These are phyloP conservation scores for Campoplex capitator DNA, from an alignment of 2,888 invertebrate genomes.

Conservation along the genomic window DNA sequence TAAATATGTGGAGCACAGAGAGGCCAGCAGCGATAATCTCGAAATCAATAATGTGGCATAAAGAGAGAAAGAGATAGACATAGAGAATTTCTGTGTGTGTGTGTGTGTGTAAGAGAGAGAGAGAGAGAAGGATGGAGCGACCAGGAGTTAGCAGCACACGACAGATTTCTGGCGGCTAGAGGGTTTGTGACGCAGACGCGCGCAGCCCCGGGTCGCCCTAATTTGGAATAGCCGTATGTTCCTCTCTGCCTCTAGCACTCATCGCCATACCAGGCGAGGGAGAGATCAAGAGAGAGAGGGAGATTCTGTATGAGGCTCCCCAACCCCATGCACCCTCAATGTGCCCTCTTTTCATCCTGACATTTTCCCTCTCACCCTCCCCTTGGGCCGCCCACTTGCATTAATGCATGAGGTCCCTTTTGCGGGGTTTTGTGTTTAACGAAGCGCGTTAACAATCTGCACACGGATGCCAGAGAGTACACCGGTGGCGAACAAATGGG, in stretches of 20 bases:
- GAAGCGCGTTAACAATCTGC: conserved; percentile 71
- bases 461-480: conserved; percentile 55
- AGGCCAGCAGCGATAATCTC: conserved; percentile 81
- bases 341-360: conserved; percentile 39
- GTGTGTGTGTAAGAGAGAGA: conserved; percentile 60
- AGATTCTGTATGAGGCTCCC: not conserved
- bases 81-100: conserved; percentile 44
- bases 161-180: conserved; percentile 70
- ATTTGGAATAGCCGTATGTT: conserved; percentile 70
- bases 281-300: too few species aligned
- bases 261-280: conserved; percentile 12
- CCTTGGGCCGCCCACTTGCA: conserved; percentile 6
- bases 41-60: conserved; percentile 82
- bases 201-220: conserved; percentile 73
- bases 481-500: conserved; percentile 13
- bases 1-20: conserved; percentile 74
- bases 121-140: conserved; percentile 51
- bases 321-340: conserved; percentile 40
- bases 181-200: conserved; percentile 65
- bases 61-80: conserved; percentile 57
- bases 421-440: conserved; percentile 69
- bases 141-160: conserved; percentile 57
- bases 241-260: conserved; percentile 24
- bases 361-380: conserved; percentile 15
- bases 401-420: conserved; percentile 26